Conservation (phyloP, 2,797 vertebrate species). For the Lycodopsis pacificus region DNA sequence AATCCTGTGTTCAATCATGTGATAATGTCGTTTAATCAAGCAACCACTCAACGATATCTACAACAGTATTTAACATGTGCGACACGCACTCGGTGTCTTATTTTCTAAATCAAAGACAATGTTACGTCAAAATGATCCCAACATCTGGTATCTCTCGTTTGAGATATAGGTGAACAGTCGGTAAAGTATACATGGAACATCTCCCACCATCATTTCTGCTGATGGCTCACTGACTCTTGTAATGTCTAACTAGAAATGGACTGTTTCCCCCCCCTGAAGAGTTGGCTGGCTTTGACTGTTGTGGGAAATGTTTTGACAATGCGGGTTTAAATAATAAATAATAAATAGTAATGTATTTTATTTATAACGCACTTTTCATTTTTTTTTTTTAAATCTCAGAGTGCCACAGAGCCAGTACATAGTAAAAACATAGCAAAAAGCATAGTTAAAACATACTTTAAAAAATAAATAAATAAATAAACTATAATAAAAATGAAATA, state of each 20-base stretch:
- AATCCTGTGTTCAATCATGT: constrained; percentile 23
- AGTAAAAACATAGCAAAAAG: too few relatives aligned
- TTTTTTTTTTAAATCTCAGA: too few relatives aligned
- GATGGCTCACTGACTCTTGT: constrained; percentile 37
- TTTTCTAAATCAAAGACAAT: constrained; percentile 10
- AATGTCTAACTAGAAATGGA: constrained; percentile 27
- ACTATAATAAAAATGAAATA: too few relatives aligned
- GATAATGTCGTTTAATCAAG: background rate
- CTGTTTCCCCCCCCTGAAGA: background rate
- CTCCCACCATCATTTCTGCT: background rate
- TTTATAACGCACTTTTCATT: too few relatives aligned
- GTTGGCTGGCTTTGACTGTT: too few relatives aligned
- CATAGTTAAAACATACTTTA: too few relatives aligned
- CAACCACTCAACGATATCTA: constrained; percentile 6
- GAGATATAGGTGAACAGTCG: background rate
- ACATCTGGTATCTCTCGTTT: background rate
- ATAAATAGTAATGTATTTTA: too few relatives aligned
- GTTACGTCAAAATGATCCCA: background rate
- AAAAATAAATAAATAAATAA: too few relatives aligned
- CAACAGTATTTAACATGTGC: background rate
- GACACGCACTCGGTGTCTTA: constrained; percentile 8
- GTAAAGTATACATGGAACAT: constrained; percentile 3
- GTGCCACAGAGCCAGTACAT: too few relatives aligned
- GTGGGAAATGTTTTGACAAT: too few relatives aligned
- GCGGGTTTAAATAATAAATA: too few relatives aligned